Base-by-base conservation (phyloP, 2,113 vertebrate species). In the Oncorhynchus mykiss region DNA sequence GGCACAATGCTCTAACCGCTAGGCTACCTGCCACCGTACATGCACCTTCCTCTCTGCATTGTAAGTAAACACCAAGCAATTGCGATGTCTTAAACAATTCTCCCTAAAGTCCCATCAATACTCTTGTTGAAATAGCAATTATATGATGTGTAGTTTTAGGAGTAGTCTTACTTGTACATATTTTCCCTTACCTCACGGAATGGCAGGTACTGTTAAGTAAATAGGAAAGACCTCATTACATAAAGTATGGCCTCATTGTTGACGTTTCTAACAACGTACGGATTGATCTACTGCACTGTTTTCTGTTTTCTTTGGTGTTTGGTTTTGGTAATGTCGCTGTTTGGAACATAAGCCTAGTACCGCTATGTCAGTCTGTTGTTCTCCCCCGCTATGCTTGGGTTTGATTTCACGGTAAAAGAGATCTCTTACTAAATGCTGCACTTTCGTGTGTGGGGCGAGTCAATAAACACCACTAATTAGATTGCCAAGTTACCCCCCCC, bases 391-490 rank as follows among this genome's bases (percentile, higher is more conserved):
- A 74, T 27, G 57, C n/a, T 29, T 51, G 65, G 65, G 3, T 76
- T 76, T 60, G 48, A 54, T 67, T 59, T 20, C 51, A 25, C 16
- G 45, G 27, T 22, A n/a, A 27, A 66, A 71, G 70, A 54, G 71
- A 70, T 22, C 29, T 66, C 31, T 73, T 60, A 7, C 70, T 75
- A 49, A 59, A 49, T 9, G 27, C 18, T 12, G 4, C 8, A 24
- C 29, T 48, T 72, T 79, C 39, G 69, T 69, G 62, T 65, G 62
- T 57, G 77, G 62, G 39, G 12, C 66, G 31, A 66, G 31, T 76
- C 29, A 76, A 73, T 78, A 67, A 79, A 75, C 69, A 24, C 72
- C 59, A 51, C 49, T 79, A 82, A 85, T 85, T 67, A 67, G 80
- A 73, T 72, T 59, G 78, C 76, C 29, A 71, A 72, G 71, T 49